Base-by-base conservation (phyloP, 2,888 invertebrate genomes). In the Agriopis leucophaearia region DNA sequence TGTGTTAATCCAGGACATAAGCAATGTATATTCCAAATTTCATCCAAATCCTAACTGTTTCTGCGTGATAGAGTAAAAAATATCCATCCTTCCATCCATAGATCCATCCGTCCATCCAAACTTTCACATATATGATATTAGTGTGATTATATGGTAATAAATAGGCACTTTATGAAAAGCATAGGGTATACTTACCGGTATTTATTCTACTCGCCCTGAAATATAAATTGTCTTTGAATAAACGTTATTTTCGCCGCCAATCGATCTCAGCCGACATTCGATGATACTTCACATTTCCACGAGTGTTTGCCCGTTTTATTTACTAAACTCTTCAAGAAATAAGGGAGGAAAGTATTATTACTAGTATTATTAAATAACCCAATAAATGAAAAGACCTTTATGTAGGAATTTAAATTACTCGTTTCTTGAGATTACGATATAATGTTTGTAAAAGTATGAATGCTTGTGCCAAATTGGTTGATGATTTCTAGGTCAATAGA, bases 211-310 rank as follows among this genome's bases (percentile, higher is more conserved):
- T 50, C 16, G 12, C 18, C 27, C 8, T 48, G 16, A 48, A 48
- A 38, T 15, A n/a, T 8, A 42, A 27, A 16, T 59, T 50, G 18
- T 48, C 36, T 48, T 48, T 56, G 15, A 38, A 36, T 45, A 62
- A 55, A 55, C n/a, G 47, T 63, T 48, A 42, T 56, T 63, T 56
- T 56, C 63, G 48, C 35, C 8, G 15, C n/a, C 50, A 8, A 51
- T 59, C 59, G 50, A 42, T 59, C 59, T 59, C 50, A n/a, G 55
- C 15, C 16, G 40, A 50, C 50, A 40, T 40, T 48, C 44, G 27
- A 55, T 42, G 48, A 48, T 56, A 51, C 55, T 63, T 40, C 55
- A 55, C 48, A 47, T 48, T 38, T 16, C 1, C 42, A 18, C 16
- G 3, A 42, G 13, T 64, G 15, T 63, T 63, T 55, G 40, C 15